Evolutionary conservation across 2,888 invertebrate genomes (phyloP), one percentile per base, ranked within the genome.

Genomic region (Chaetogeoica ovagalla): DNA sequence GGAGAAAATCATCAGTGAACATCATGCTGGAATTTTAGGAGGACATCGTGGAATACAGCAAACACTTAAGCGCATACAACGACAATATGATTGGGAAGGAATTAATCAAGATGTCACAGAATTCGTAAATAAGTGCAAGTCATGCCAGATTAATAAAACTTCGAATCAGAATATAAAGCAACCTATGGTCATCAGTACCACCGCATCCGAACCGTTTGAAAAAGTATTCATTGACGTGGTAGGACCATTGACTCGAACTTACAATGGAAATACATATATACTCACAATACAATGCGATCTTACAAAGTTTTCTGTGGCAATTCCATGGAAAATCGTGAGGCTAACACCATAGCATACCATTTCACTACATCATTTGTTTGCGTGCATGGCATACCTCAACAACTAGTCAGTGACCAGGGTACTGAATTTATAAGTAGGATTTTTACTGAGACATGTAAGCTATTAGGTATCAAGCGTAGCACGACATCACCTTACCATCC

Each of bases 241-340:
- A 6, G 39, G 39, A 39, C 39, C 39, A 39, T 7, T 39, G 4
- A 7, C 7, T 39, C 39, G 7, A 4, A 39, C 39, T 39, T 39
- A 39, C 7, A 39, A 39, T 39, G 39, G 39, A 39, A 71, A 71
- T 30, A 39, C 37, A 71, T 69, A 55, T n/a, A 69, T 69, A 15
- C 37, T 69, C 3, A 69, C 69, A 8, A 48, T 69, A 48, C 48
- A 71, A 57, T 13, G 30, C 30, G 71, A 71, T 43, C 23, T 57
- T 30, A 71, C 71, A 30, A 71, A 71, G 21, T 71, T 59, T 30
- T 60, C 71, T 3, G n/a, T 71, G 17, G 57, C 57, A 59, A 59
- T 21, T n/a, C 59, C 21, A 59, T 59, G 59, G n/a, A 19, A 19
- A 59, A 59, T n/a, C 19, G n/a, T n/a, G 59, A 59, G n/a, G 19